Evolutionary conservation across 2,797 vertebrate species (phyloP).

Genomic region (Urosaurus nigricauda): DNA sequence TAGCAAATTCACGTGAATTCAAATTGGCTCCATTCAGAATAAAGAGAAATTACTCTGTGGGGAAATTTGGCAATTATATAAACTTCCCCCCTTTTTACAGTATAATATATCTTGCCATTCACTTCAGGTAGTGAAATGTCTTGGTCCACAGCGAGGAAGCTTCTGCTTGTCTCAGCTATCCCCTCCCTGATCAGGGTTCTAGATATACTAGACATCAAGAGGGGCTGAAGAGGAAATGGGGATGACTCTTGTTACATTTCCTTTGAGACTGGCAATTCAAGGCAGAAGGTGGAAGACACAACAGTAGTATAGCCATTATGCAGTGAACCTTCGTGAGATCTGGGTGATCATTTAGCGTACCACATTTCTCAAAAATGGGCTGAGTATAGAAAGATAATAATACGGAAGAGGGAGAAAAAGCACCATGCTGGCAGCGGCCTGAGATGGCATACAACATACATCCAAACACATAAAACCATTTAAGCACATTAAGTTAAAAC

Average conservation of each 20-base stretch:
- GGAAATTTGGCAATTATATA: constrained; percentile 21
- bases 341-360: not conserved
- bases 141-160: not conserved
- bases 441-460: no score
- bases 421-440: no score
- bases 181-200: not conserved
- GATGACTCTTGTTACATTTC: not conserved
- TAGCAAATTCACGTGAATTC: no score
- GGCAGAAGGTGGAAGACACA: not conserved
- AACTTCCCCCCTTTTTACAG: not conserved
- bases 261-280: not conserved
- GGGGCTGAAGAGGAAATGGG: not conserved
- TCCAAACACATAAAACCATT: no score
- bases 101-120: no score
- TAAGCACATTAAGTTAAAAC: no score
- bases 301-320: no score
- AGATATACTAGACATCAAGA: not conserved
- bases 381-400: not conserved
- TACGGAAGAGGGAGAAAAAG: no score
- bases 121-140: no score
- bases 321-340: not conserved
- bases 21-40: no score
- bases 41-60: no score
- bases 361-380: not conserved
- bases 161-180: not conserved